These are phyloP conservation scores for Pseudomyrmex sp. DNA, from an alignment of 1,140 invertebrate genomes.

Conservation along the genomic window DNA sequence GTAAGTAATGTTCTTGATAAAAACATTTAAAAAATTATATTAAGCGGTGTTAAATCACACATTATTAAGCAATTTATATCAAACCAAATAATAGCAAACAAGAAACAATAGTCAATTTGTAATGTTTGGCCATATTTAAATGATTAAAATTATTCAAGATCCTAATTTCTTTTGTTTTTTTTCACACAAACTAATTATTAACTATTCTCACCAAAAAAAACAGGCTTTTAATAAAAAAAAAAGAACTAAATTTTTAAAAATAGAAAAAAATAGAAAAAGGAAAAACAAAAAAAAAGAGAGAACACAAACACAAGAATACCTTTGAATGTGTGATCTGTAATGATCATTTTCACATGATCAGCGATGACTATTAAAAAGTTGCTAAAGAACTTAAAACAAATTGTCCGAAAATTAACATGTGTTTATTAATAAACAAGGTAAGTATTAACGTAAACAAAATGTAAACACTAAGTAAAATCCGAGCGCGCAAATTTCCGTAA, in stretches of 20 bases:
- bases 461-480: slow-evolving; percentile 16
- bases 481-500: neutral
- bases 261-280: neutral
- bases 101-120: slow-evolving; percentile 54
- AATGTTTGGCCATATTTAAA: neutral
- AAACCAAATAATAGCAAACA: slow-evolving; percentile 46
- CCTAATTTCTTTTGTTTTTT: neutral
- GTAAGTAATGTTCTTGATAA: neutral
- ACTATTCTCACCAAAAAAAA: slow-evolving; percentile 38
- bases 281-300: neutral
- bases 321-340: slow-evolving; percentile 79
- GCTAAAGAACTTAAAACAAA: slow-evolving; percentile 67
- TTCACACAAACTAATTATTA: neutral
- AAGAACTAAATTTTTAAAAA: neutral
- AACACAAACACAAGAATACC: slow-evolving; percentile 80
- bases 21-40: slow-evolving; percentile 35
- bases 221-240: neutral
- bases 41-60: slow-evolving; percentile 56
- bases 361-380: slow-evolving; percentile 75
- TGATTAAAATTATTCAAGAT: neutral
- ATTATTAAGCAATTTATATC: slow-evolving; percentile 63
- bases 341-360: slow-evolving; percentile 74
- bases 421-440: slow-evolving; percentile 35
- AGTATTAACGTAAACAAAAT: slow-evolving; percentile 16
- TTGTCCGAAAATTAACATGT: slow-evolving; percentile 52